Evolutionary conservation across 2,113 vertebrate genomes (phyloP).

Genomic region (Atherinomorus stipes): DNA sequence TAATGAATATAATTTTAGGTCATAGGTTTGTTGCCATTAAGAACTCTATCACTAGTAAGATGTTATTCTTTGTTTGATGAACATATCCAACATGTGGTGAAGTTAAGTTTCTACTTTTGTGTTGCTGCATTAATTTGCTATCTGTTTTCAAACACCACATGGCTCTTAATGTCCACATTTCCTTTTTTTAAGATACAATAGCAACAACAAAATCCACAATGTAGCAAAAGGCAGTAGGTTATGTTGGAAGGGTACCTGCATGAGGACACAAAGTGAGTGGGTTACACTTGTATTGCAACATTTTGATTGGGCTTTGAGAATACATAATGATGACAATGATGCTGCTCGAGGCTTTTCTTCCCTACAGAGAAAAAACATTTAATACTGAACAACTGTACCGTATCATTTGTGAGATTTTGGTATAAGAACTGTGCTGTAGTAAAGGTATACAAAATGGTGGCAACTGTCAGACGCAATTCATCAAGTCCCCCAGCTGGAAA

Average conservation of each 20-base stretch:
- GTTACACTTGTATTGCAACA: constrained; percentile 44
- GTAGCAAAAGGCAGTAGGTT: background rate
- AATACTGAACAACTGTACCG: background rate
- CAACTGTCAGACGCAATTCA: constrained; percentile 37
- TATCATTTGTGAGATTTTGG: background rate
- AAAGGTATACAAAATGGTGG: constrained; percentile 31
- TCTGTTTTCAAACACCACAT: too few species aligned
- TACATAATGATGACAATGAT: constrained; percentile 28
- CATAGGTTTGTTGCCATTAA: too few species aligned
- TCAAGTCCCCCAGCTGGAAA: constrained; percentile 10
- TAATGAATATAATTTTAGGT: too few species aligned
- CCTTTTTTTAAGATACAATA: background rate
- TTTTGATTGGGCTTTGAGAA: constrained; percentile 35
- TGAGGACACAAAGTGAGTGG: constrained; percentile 1
- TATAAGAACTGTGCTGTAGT: constrained; percentile 22
- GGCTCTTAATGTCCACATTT: too few species aligned
- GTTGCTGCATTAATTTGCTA: too few species aligned
- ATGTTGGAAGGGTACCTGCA: constrained; percentile 8
- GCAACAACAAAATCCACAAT: constrained; percentile 3
- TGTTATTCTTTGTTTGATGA: too few species aligned
- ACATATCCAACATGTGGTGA: too few species aligned
- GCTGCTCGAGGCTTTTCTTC: constrained; percentile 29
- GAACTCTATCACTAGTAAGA: too few species aligned
- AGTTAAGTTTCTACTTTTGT: too few species aligned
- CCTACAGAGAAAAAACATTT: constrained; percentile 9